Percentiles rank a stretch among this genome's conserved stretches.
These are phyloP conservation scores for Cantharis rufa DNA, from an alignment of 2,888 invertebrate genomes.

Conservation along the genomic window DNA sequence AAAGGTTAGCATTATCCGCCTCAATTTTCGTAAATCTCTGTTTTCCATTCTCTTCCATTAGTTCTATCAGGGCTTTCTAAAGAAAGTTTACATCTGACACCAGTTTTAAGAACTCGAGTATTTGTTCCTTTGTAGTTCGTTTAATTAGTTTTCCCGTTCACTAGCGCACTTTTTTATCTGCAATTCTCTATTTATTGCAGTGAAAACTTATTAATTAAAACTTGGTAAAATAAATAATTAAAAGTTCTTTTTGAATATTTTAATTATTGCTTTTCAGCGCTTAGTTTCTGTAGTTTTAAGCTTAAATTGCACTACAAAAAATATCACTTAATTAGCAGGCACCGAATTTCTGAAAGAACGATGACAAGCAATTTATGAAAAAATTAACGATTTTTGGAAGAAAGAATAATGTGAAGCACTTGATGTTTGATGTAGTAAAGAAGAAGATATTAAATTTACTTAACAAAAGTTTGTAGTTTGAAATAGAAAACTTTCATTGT, in stretches of 20 bases:
- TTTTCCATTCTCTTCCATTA: neutral
- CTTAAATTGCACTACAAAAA: neutral
- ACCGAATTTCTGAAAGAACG: no score
- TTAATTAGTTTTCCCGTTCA: neutral
- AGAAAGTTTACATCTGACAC: neutral
- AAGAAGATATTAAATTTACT: neutral
- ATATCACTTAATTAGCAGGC: neutral
- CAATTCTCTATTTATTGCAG: no score
- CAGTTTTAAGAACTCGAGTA: neutral
- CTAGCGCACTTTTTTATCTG: neutral
- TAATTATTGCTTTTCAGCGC: neutral
- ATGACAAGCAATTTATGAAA: no score
- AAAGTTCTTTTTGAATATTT: neutral
- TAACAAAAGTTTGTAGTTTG: neutral
- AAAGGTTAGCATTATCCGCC: neutral
- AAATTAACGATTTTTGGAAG: neutral
- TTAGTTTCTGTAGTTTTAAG: neutral
- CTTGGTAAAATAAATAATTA: neutral
- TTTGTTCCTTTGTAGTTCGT: neutral
- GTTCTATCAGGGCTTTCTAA: neutral
- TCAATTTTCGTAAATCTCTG: neutral
- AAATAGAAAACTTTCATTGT: slow-evolving; percentile 17
- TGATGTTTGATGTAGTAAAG: neutral
- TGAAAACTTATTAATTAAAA: neutral
- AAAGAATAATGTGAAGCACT: neutral